phyloP scores from a whole-genome alignment of 2,113 vertebrate genomes.

The Aspidoscelis tigris region DNA sequence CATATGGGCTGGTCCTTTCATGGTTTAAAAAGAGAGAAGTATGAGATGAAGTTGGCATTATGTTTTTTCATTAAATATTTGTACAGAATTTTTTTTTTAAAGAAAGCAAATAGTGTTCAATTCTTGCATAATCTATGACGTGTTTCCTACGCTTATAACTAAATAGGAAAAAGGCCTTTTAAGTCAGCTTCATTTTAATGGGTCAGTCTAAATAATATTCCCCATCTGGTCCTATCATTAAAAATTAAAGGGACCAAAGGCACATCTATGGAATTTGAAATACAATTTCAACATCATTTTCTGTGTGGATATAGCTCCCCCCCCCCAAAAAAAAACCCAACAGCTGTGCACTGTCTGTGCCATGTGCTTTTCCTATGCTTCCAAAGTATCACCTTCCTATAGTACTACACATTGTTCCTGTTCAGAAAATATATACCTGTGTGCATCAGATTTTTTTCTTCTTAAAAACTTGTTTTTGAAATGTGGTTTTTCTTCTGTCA shows the following conservation, averaged over 20 bases:
- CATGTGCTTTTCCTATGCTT: conserved; percentile 29
- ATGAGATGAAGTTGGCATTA: background rate
- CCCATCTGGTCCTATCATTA: conserved; percentile 61
- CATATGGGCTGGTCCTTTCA: background rate
- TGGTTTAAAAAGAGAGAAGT: background rate
- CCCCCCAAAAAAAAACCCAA: background rate
- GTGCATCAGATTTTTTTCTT: background rate
- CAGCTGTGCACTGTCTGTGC: background rate
- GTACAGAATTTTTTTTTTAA: background rate
- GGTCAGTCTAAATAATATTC: conserved; percentile 43
- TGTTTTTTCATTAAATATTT: background rate
- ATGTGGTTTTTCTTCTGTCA: too few species aligned
- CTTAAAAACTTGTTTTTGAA: too few species aligned
- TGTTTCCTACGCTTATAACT: conserved; percentile 44
- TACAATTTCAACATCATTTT: conserved; percentile 40
- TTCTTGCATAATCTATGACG: conserved; percentile 43
- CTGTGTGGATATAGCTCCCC: conserved; percentile 2
- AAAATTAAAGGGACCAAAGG: conserved; percentile 62
- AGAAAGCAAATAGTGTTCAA: background rate
- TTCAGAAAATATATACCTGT: background rate
- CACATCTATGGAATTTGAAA: conserved; percentile 32
- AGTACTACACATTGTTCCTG: background rate
- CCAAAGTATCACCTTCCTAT: conserved; percentile 30
- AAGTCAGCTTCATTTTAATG: conserved; percentile 56
- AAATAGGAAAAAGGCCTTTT: conserved; percentile 23